Base-by-base conservation (phyloP, 2,113 vertebrate genomes). In the Entomyzon cyanotis region DNA sequence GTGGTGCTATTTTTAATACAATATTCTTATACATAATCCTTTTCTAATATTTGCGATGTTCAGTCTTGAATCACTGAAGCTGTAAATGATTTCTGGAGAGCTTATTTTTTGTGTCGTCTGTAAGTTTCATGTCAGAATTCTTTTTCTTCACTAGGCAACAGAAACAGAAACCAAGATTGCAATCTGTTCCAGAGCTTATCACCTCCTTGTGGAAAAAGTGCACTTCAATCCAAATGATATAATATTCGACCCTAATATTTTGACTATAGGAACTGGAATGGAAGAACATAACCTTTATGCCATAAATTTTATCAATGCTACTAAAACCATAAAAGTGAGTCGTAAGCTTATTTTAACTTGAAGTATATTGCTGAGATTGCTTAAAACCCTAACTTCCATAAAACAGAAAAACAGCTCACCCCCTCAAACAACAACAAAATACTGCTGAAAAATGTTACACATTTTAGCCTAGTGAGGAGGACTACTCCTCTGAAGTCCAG, bases 191-290 rank as follows among this genome's bases (percentile, higher is more conserved):
- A 98, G 99, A 87, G 99, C 99, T 22, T 99, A 99, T 96, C 86
- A 97, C 20, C 98, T 99, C 22, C 98, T 99, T 55, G 97, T 99
- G 75, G 90, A 84, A 84, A 98, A 98, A 92, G 95, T 99, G 62
- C 97, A 97, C 62, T 99, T 99, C 85, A 98, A 99, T 96, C 98
- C 99, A 81, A 99, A 98, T 33, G 99, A 99, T 97, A 99, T 99
- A 95, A 99, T 99, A 95, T 99, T 99, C 16, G 99, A 99, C 96
- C 99, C 99, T 69, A 99, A 99, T 95, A 99, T 99, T 97, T 98
- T 99, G 77, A 99, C 99, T 50, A 99, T 99, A 68, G 99, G 99
- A 47, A 99, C 99, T 15, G 99, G 99, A 83, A 99, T 99, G 99
- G 99, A 99, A 76, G 99, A 99, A 91, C 99, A 99, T 96, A 99